phyloP scores from a whole-genome alignment of 2,888 invertebrate species.

The Automeris io region DNA sequence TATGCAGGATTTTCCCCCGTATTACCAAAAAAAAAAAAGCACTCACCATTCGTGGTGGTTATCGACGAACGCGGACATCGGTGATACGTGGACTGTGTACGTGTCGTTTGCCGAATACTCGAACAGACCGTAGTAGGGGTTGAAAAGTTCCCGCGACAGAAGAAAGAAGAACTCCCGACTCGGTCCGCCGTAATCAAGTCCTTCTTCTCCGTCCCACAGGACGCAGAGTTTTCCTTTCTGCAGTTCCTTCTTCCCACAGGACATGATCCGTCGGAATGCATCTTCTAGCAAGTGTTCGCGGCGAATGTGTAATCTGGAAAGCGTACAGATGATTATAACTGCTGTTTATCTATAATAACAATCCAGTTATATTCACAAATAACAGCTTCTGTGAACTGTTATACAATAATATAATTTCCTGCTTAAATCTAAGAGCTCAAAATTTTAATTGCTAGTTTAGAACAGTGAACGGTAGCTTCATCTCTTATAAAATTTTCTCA shows the following conservation, averaged over 20 bases:
- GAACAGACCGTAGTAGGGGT: constrained; percentile 98
- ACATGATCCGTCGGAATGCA: constrained; percentile 97
- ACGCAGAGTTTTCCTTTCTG: constrained; percentile 97
- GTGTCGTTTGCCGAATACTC: constrained; percentile 99
- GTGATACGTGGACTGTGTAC: constrained; percentile 96
- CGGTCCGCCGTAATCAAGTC: constrained; percentile 98
- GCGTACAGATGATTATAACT: no score
- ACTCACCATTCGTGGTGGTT: constrained; percentile 96
- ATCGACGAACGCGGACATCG: constrained; percentile 97
- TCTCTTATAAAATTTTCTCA: no score
- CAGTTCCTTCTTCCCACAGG: constrained; percentile 95
- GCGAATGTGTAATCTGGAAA: constrained; percentile 90
- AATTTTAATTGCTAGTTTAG: no score
- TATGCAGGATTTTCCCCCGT: no score
- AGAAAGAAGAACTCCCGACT: constrained; percentile 98
- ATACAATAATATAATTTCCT: no score
- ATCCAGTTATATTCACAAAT: no score
- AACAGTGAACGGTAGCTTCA: no score
- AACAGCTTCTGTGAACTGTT: no score
- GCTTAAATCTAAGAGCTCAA: no score
- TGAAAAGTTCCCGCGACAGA: constrained; percentile 96
- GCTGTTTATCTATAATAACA: no score
- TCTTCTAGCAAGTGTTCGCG: constrained; percentile 96
- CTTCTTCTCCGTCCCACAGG: constrained; percentile 96
- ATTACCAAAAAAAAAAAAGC: background rate